Base-by-base conservation (phyloP, 1,140 invertebrate species). In the Drosophila biarmipes region DNA sequence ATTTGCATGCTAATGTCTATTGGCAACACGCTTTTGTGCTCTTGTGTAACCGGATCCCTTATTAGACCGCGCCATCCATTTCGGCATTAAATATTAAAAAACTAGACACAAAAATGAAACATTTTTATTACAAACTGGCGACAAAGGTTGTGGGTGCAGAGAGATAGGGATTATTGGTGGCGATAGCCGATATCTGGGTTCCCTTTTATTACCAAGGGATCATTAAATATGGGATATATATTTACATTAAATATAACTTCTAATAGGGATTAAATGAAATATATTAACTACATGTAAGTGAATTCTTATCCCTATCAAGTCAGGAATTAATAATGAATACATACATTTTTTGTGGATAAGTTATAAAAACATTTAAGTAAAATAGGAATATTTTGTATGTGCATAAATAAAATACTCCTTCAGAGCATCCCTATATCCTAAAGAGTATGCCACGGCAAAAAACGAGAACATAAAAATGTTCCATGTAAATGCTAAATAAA, bases 1-100 rank as follows among this genome's bases (percentile, higher is more conserved):
- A 89, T 89, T 89, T 89, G 63, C 78, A 89, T 89, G 84, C 85
- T 84, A 89, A 89, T 89, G 76, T 78, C 75, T 76, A 84, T 89
- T 51, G 76, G 63, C 64, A 84, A 55, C 79, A 89, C 75, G 75
- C 72, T 82, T 84, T 87, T 84, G 67, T 82, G 63, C 52, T 46
- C 62, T 69, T 77, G 57, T 71, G 37, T 69, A 61, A 58, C 64
- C 56, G 48, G 64, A 45, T 27, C 51, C 51, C 49, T 69, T 56
- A 67, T 57, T 67, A 76, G 54, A 46, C 38, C 17, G 27, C 56
- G 67, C 68, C 72, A 24, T 74, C 73, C 64, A 74, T 75, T 52
- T 72, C 54, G 68, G 55, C 74, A 89, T 89, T 84, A 89, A 89
- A 89, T 89, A 89, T 89, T 89, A 89, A 89, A 86, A 89, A 87